Base-by-base conservation (phyloP, 2,888 invertebrate genomes). In the Teleogryllus oceanicus region DNA sequence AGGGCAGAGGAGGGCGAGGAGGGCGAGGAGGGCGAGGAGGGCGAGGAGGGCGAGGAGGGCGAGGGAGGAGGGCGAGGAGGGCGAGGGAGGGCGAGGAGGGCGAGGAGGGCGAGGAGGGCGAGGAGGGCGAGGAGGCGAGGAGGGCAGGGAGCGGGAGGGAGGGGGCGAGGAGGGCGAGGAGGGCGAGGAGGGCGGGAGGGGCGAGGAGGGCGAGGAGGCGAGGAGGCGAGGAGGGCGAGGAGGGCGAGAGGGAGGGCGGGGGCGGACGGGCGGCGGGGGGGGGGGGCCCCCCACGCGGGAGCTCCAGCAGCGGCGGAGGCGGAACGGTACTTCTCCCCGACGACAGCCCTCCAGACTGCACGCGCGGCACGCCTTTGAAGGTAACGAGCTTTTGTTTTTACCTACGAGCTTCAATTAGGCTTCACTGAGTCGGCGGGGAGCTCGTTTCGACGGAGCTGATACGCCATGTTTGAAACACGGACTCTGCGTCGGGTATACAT, bases 291-390 rank as follows among this genome's bases (percentile, higher is more conserved):
- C n/a, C n/a, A n/a, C 16, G 62, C 62, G n/a, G n/a, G 62, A 13
- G 16, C 16, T 13, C 12, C 62, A 13, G 13, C n/a, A 4, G 62
- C 62, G 62, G 13, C 62, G 62, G 37, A 37, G 37, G 37, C 37
- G 37, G 37, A 37, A 5, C 37, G 37, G 37, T 37, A 37, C 37
- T 37, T 37, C 37, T 37, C 37, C 37, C 37, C 37, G 37, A 37
- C 37, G 37, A 37, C 37, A 37, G 37, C 37, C 37, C 37, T 37
- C 37, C 8, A 62, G 62, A 62, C 13, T 62, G 62, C 62, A 62
- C 62, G 62, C 62, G 62, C 62, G 62, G 62, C 62, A n/a, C 62
- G 62, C 62, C 62, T 62, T 62, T 62, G 62, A 62, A 62, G 62
- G 62, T 62, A 62, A 62, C 62, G 62, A 62, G 62, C 62, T 62